These are phyloP conservation scores for Dendrolimus pini DNA, from an alignment of 2,888 invertebrate genomes.

Conservation along the genomic window DNA sequence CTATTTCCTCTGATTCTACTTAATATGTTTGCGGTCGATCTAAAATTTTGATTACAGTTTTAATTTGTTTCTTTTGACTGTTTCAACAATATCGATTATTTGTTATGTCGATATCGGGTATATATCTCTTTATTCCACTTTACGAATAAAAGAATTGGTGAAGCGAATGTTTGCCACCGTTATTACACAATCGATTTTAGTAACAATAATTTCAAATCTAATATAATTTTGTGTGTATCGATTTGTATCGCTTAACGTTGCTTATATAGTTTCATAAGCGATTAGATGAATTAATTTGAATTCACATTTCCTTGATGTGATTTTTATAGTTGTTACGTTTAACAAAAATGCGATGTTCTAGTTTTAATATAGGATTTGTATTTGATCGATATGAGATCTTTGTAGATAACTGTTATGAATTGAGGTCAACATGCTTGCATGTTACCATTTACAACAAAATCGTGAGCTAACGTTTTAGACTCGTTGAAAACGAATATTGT, in stretches of 20 bases:
- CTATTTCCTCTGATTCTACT: conserved; percentile 8
- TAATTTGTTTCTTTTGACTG: conserved; percentile 13
- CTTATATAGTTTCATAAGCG: neutral
- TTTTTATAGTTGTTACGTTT: conserved; percentile 3
- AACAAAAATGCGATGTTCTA: conserved; percentile 14
- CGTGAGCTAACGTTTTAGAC: conserved; percentile 10
- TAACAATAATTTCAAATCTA: neutral
- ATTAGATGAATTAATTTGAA: neutral
- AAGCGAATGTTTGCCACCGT: neutral
- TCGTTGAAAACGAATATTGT: too few relatives aligned
- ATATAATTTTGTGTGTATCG: neutral
- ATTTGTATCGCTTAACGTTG: neutral
- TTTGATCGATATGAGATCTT: conserved; percentile 53
- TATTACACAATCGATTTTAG: neutral
- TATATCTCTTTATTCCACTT: conserved; percentile 8
- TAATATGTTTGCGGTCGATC: conserved; percentile 11
- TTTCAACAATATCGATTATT: conserved; percentile 15
- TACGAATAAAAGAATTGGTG: conserved; percentile 3
- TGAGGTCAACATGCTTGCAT: conserved; percentile 39
- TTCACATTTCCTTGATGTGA: conserved; percentile 1
- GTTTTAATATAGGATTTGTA: conserved; percentile 30
- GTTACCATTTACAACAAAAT: conserved; percentile 24
- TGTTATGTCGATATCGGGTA: conserved; percentile 8
- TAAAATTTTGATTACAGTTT: conserved; percentile 11
- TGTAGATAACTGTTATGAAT: conserved; percentile 45